Base-by-base conservation (phyloP, 1,140 invertebrate species). In the Drosophila melanica region DNA sequence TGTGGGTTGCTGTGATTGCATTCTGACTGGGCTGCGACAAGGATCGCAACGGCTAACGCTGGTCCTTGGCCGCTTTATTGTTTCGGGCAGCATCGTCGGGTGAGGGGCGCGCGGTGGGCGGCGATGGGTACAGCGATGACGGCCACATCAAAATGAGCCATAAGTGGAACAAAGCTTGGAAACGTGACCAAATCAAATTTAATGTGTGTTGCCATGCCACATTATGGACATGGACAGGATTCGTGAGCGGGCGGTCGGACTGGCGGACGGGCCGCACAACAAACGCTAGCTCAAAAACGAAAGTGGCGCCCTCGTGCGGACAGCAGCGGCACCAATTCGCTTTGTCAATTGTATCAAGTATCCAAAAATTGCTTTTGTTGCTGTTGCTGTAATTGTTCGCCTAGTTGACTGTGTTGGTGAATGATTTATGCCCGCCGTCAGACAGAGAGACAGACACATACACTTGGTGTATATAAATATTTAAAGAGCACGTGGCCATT, bases 151-250 rank as follows among this genome's bases (percentile, higher is more conserved):
- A 81, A 90, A 89, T 90, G 82, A 89, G 84, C 89, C 84, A 90
- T 90, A 90, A 90, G 89, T 90, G 89, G 89, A 90, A 86, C 89
- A 90, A 90, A 90, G 89, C 89, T 90, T 60, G 74, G 58, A 69
- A 86, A 90, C 89, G 89, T 90, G 89, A 90, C 90, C 89, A 90
- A 90, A 90, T 90, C 89, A 90, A 90, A 91, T 90, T 89, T 90
- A 89, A 90, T 90, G 89, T 73, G 69, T 73, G 79, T 64, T 75
- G 55, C 77, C 77, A 80, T 45, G 60, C 16, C 11, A 33, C 55
- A 68, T 39, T 35, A 35, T 35, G 33, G 33, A 35, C 33, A 35
- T 35, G 33, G 33, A 35, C 33, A 9, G 33, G 39, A n/a, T 14
- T 23, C 48, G 4, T 41, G 33, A 41, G 54, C 16, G 54, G 23